Evolutionary conservation across 92 coral and sea anemone species (phyloP), one percentile per base, ranked within the genome.

Genomic region (Isaurus tuberculatus): DNA sequence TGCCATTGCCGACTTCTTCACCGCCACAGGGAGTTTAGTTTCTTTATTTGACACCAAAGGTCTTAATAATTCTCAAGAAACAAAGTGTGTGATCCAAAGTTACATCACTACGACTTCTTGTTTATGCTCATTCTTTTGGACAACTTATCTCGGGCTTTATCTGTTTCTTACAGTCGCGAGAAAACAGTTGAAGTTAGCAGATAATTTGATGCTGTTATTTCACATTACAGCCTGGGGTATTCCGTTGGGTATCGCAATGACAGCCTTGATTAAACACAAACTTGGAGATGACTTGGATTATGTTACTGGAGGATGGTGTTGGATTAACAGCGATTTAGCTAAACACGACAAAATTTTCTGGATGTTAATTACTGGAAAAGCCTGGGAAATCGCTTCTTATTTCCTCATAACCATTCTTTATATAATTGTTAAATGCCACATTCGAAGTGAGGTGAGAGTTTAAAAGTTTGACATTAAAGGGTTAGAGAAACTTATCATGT

Each of bases 111-210:
- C 99, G 16, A 79, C 89, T 8, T 93, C 99, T 8, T 80, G 88
- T 46, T 72, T 96, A 79, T 94, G 98, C 89, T 97, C 99, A 3
- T 97, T 97, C 70, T 94, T 94, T 43, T 97, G 99, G 99, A 94
- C 99, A 22, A 85, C 97, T 1, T 97, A 91, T 29, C 82, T 97
- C 34, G 96, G 98, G 26, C 72, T 87, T 22, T 94, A 79, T 53
- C 34, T 96, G 87, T 91, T 90, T 89, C 60, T 86, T 26, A 88
- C 80, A 20, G 84, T 97, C 32, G 98, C 92, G 0, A 82, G 66
- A 61, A 86, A 82, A 31, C 84, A 89, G 22, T 82, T 87, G 3
- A 73, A 43, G 26, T 44, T 85, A 13, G 96, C 98, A 28, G 94
- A 86, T 57, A 92, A 75, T 5, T 64, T 91, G 85, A 80, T 94